Base-by-base conservation (phyloP, 37 sponge, comb jelly and placozoan species). In the Oscarella lobularis region DNA sequence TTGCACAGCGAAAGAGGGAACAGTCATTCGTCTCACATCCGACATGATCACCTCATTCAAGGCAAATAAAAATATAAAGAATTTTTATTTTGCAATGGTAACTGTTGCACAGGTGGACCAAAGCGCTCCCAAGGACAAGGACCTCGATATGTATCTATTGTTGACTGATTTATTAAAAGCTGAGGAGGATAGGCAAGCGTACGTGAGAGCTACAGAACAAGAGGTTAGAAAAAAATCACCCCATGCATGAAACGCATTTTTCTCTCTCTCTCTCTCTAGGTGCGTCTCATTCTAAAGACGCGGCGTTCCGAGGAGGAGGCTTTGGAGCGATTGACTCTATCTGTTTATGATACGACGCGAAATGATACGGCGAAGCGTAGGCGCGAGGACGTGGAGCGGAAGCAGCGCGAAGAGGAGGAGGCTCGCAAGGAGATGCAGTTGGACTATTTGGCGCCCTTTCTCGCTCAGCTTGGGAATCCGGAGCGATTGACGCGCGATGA, bases 391-490 rank as follows among this genome's bases (percentile, higher is more conserved):
- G 74, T 88, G 79, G 87, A 90, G 73, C 39, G 37, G 36, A 82
- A 79, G 67, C 75, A 32, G 65, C 81, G 73, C 0, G 90, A 96
- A 72, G 98, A 92, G 73, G 93, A 92, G 85, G 67, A 87, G 20
- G 75, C 87, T 27, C 76, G 93, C 1, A 87, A 89, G 77, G 98
- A 92, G 81, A 92, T 85, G 67, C 89, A 96, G 76, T 79, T 78
- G 79, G 98, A 96, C 67, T 96, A 92, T 77, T 78, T 96, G 38
- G 93, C 98, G 34, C 98, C 98, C 20, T 96, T 87, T 69, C 79
- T 92, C 40, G 98, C 90, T 36, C 82, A 85, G 31, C 33, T 92
- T 0, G 98, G 92, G 32, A 88, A 95, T 36, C 88, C 95, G 31
- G 71, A 48, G 0, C 2, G 2, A 0, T 76, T 94, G 36, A 85